These are phyloP conservation scores for Penaeus chinensis DNA, from an alignment of 1,140 invertebrate species.

Conservation along the genomic window DNA sequence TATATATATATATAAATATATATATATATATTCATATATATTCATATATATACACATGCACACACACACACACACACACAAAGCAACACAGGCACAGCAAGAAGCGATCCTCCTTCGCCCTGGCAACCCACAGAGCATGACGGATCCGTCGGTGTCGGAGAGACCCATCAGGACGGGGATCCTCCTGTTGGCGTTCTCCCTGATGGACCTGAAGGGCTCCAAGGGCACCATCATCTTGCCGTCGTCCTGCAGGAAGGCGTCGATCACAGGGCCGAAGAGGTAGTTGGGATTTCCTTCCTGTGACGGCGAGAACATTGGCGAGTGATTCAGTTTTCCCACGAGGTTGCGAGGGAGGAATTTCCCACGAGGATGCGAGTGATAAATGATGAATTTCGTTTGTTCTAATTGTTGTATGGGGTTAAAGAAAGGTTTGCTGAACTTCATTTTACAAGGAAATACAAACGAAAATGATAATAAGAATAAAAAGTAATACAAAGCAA, in stretches of 20 bases:
- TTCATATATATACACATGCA: not conserved
- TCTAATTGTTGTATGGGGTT: too few species aligned
- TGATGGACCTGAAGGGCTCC: slow-evolving; percentile 29
- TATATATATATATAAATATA: not conserved
- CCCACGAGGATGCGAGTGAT: too few species aligned
- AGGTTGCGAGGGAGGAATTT: too few species aligned
- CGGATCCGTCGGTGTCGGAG: slow-evolving; percentile 39
- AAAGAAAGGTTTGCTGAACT: too few species aligned
- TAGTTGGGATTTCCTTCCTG: slow-evolving; percentile 49
- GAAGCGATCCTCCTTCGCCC: not conserved
- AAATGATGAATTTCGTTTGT: too few species aligned
- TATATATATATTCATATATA: not conserved
- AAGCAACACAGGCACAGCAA: not conserved
- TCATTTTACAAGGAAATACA: too few species aligned
- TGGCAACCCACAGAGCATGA: slow-evolving; percentile 36
- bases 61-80: not conserved
- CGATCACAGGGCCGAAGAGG: slow-evolving; percentile 43
- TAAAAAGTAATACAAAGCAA: not conserved
- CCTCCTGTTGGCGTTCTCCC: slow-evolving; percentile 43
- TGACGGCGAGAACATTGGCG: too few species aligned
- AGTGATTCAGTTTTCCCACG: too few species aligned
- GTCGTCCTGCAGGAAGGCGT: slow-evolving; percentile 31
- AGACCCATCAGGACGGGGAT: slow-evolving; percentile 40
- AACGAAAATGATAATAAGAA: not conserved
- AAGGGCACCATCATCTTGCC: slow-evolving; percentile 40